Evolutionary conservation across 2,888 invertebrate species (phyloP), one percentile per base, ranked within the genome.

Genomic region (Drosophila tanythrix): DNA sequence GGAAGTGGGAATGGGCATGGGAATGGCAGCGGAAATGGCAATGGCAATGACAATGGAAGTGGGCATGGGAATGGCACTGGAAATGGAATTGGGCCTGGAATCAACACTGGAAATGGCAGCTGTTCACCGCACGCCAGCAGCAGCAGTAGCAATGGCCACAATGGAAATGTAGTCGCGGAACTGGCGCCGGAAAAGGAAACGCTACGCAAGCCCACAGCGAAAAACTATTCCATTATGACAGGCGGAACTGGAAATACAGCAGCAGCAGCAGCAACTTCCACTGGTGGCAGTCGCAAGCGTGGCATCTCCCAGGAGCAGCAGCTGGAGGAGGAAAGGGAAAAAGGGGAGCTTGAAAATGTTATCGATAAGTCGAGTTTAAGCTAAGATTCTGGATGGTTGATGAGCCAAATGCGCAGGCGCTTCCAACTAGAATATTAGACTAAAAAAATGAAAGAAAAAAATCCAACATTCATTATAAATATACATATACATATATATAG

Each of bases 171-270:
- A 31, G 43, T 15, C 21, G 43, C 43, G 15, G 60, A 60, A 11
- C 15, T 21, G 13, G 21, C 2, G 11, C 5, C n/a, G 51, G 82
- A 82, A 15, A 85, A 77, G 29, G 82, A 82, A 15, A 60, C 61
- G n/a, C 48, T 55, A 1, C 70, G 71, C 18, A 86, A 86, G 48
- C 31, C 71, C 7, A 35, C 68, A 56, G 56, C 74, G 10, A 92
- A 91, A 72, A 91, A 83, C 48, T 89, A 90, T 61, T 92, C 92
- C 8, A 92, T 92, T 43, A 92, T 92, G 91, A 88, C 85, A 15
- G 83, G 83, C 15, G 68, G 81, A 25, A 15, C 36, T 55, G 10
- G 55, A 52, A 8, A 46, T 25, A 59, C 63, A 1, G 25, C 59
- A 38, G n/a, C 56, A 38, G n/a, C 56, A 10, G 15, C 57, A 10